Base-by-base conservation (phyloP, 1,140 invertebrate genomes). In the Hylaeus volcanicus region DNA sequence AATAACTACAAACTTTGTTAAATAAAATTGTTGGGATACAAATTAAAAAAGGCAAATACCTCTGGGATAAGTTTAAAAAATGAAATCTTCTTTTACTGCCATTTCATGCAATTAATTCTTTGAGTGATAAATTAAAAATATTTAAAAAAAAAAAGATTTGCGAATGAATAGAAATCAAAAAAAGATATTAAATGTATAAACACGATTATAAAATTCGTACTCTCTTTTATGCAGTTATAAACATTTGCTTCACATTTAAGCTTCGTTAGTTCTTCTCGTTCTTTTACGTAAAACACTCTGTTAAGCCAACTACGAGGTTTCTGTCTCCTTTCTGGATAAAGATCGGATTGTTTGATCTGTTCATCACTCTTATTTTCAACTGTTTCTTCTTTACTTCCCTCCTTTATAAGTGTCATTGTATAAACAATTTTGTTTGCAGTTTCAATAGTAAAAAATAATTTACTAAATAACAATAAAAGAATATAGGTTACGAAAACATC, bases 211-310 rank as follows among this genome's bases (percentile, higher is more conserved):
- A 74, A 71, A 73, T 78, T 90, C 93, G 92, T 94, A 97, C 97
- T 97, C 80, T 95, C 95, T 93, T 96, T 95, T 1, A 97, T 89
- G 92, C 96, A 97, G 45, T 95, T 94, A 84, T 95, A 95, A 61
- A 98, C 97, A 91, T 96, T 97, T 85, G 95, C 91, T 94, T 98
- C 97, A 91, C 98, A 99, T 90, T 96, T 96, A 3, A 96, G 93
- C 91, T 96, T 97, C 60, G 97, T 94, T 5, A 96, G 91, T 66
- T 93, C 94, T 91, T 96, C 95, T 88, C 94, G 92, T 83, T 96
- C 96, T 92, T 96, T 95, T 51, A 94, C 90, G 3, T 95, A 94
- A 60, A 95, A 88, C 2, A 97, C 73, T 58, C 95, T 92, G 64
- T 95, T 94, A 41, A 90, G 91, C 91, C 95, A 94, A 87, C 91